Conservation (phyloP, 2,888 invertebrate genomes). For the Pyralis farinalis region DNA sequence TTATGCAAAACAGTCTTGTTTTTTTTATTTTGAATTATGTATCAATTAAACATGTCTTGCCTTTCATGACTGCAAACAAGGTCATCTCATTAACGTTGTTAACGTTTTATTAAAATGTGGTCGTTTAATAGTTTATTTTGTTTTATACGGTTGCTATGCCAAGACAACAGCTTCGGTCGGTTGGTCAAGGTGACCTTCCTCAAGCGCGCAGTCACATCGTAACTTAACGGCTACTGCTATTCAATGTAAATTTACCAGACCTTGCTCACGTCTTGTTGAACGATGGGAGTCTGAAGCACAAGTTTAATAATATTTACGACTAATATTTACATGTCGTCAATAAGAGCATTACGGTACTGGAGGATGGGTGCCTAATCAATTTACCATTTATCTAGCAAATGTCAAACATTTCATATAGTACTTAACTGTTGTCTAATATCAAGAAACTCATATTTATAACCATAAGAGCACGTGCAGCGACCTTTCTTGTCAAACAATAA, state of each 20-base stretch:
- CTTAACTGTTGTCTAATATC: too few relatives aligned
- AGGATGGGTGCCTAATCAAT: too few relatives aligned
- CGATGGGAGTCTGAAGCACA: constrained; percentile 30
- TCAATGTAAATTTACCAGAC: constrained; percentile 70
- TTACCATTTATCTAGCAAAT: too few relatives aligned
- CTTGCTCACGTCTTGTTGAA: constrained; percentile 37
- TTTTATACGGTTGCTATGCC: constrained; percentile 38
- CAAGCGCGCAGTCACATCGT: constrained; percentile 50
- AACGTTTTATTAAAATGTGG: neutral
- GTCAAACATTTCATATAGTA: too few relatives aligned
- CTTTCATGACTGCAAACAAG: neutral
- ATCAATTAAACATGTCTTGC: neutral
- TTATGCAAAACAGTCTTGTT: too few relatives aligned
- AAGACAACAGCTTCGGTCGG: constrained; percentile 41
- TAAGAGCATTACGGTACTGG: too few relatives aligned
- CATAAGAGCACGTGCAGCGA: constrained; percentile 28
- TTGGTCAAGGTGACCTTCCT: constrained; percentile 74
- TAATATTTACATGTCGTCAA: too few relatives aligned
- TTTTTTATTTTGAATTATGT: too few relatives aligned
- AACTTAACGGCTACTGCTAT: constrained; percentile 59
- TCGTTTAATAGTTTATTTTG: constrained; percentile 4
- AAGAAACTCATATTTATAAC: constrained; percentile 2
- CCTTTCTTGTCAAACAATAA: constrained; percentile 50
- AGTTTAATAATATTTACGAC: too few relatives aligned
- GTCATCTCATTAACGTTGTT: constrained; percentile 3